Evolutionary conservation across 1,140 invertebrate genomes (phyloP), one percentile per base, ranked within the genome.

Genomic region (Tetramorium parvispinum): DNA sequence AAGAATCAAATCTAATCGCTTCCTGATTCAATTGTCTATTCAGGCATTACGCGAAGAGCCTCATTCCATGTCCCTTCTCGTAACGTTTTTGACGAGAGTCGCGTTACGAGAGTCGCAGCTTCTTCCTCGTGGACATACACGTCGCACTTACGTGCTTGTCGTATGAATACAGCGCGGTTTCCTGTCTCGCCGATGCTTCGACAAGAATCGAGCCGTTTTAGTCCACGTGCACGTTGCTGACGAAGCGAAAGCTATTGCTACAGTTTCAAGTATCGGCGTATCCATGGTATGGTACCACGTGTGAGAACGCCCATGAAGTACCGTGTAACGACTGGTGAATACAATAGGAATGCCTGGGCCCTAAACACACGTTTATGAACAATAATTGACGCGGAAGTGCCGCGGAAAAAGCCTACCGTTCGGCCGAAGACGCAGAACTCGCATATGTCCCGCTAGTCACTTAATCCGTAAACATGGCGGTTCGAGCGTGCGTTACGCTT

Each of bases 21-120:
- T 89, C 83, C 86, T 88, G 32, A 77, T 89, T 88, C 85, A 85
- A 87, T 89, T 87, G 86, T 89, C 63, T 71, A 83, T 78, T 86
- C 85, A 85, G 82, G 21, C 77, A 51, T 86, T 85, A 70, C 40
- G 49, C 59, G 65, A 57, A 73, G 75, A 68, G 63, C 8, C 76
- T 81, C 76, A 16, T 59, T 24, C 27, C 68, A 11, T 37, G 71
- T 77, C 51, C 51, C 53, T 76, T 87, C 63, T 37, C 16, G 13
- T 49, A 53, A 81, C 85, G 49, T 75, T 86, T 75, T 61, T 59
- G 51, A 83, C 53, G 43, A 73, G 66, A 81, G 77, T 68, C 61
- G 61, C 61, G 76, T 61, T 77, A 77, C 37, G 55, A 78, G 57
- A 79, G 61, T 24, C 53, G 71, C 16, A 1, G 68, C 59, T 77